Percentiles rank a stretch among this genome's conserved stretches.
Evolutionary conservation across 2,113 vertebrate species (phyloP).

Genomic region (Fulica atra): DNA sequence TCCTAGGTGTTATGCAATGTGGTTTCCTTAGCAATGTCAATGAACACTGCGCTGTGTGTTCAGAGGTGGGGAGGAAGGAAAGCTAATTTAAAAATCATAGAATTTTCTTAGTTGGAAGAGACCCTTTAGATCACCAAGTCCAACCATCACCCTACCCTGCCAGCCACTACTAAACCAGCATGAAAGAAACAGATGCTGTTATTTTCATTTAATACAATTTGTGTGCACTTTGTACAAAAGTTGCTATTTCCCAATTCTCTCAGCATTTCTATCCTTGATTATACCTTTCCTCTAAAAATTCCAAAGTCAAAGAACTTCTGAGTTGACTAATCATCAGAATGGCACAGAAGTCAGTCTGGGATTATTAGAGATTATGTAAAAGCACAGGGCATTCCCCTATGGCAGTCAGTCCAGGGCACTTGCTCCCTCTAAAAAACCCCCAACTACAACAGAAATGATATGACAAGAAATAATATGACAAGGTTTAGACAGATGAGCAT

Average conservation of each 20-base stretch:
- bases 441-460: neutral
- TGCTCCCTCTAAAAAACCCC: neutral
- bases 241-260: too few species aligned
- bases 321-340: neutral
- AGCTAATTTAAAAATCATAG: neutral
- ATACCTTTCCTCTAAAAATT: too few species aligned
- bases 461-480: neutral
- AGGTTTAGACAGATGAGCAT: neutral
- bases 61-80: neutral
- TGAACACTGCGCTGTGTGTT: neutral
- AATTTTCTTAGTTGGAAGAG: too few species aligned
- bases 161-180: too few species aligned
- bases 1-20: neutral
- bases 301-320: too few species aligned
- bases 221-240: too few species aligned
- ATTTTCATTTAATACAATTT: too few species aligned
- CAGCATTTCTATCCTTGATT: too few species aligned
- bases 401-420: neutral
- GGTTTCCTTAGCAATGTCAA: neutral
- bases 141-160: too few species aligned
- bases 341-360: neutral
- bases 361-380: neutral
- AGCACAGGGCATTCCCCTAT: neutral
- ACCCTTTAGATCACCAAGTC: too few species aligned
- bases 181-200: too few species aligned